Conservation (phyloP, 2,797 vertebrate species). For the Xenopus petersii region DNA sequence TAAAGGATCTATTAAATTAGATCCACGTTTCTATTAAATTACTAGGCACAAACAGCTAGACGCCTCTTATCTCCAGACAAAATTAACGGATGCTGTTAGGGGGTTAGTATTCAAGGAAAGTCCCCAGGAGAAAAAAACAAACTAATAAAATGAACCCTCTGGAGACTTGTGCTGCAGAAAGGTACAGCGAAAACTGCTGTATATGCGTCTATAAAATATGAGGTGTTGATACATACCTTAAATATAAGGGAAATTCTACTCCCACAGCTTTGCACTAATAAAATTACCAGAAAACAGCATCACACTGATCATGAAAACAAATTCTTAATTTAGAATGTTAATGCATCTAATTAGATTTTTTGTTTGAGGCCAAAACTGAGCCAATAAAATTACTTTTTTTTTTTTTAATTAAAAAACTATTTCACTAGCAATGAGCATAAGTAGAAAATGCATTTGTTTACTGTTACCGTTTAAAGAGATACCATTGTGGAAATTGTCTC, state of each 20-base stretch:
- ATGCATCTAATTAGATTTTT: conserved; percentile 55
- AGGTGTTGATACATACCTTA: conserved; percentile 44
- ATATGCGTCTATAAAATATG: conserved; percentile 50
- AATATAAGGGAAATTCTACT: conserved; percentile 21
- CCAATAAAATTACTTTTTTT: conserved; percentile 35
- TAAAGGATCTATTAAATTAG: conserved; percentile 69
- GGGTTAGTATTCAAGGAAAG: conserved; percentile 54
- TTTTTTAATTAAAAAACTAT: conserved; percentile 28
- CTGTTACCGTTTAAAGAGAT: conserved; percentile 1
- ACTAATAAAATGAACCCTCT: conserved; percentile 46
- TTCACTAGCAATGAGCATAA: conserved; percentile 12
- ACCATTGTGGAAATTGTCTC: no score
- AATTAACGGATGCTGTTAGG: conserved; percentile 69
- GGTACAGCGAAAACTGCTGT: conserved; percentile 52
- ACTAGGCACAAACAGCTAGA: conserved; percentile 55
- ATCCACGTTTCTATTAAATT: conserved; percentile 64
- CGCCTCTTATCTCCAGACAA: conserved; percentile 69
- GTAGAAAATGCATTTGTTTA: conserved; percentile 2
- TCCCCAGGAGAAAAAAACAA: conserved; percentile 54
- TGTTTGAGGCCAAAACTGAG: conserved; percentile 6
- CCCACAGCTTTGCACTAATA: conserved; percentile 58
- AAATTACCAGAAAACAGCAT: conserved; percentile 72
- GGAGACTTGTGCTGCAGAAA: conserved; percentile 52
- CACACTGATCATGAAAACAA: conserved; percentile 68
- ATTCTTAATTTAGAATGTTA: conserved; percentile 65